Evolutionary conservation across 2,113 vertebrate genomes (phyloP).

Genomic region (Buteo buteo): DNA sequence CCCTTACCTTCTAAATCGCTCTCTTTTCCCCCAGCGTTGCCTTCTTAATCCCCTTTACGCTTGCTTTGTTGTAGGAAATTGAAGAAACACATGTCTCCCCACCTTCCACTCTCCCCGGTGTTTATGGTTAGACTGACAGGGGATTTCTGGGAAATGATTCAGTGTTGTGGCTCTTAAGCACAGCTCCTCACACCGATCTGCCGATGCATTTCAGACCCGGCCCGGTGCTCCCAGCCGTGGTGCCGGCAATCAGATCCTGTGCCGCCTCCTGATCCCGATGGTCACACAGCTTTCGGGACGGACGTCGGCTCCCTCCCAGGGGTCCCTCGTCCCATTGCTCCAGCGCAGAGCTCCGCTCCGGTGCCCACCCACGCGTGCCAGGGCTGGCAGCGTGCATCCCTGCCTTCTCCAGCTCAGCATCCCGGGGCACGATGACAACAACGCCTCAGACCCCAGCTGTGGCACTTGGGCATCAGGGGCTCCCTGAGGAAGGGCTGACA

Average conservation of each 20-base stretch:
- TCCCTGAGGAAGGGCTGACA: neutral
- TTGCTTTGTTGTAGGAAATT: constrained; percentile 33
- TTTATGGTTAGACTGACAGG: constrained; percentile 36
- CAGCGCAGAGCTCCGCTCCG: fast-evolving
- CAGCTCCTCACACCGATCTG: neutral
- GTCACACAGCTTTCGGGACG: neutral
- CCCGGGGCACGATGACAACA: fast-evolving
- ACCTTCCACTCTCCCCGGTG: neutral
- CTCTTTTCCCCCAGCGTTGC: constrained; percentile 1
- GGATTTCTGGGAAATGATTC: constrained; percentile 52
- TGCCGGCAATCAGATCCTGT: neutral
- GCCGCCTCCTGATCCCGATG: neutral
- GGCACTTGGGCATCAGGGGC: neutral
- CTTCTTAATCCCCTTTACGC: constrained; percentile 45
- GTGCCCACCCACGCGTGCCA: fast-evolving
- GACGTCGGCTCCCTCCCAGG: neutral
- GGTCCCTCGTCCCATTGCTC: neutral
- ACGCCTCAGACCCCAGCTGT: neutral
- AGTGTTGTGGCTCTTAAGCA: constrained; percentile 29
- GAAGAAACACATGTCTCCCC: neutral
- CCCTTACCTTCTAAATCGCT: constrained; percentile 17
- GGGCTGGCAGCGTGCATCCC: neutral
- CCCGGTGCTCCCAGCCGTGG: fast-evolving
- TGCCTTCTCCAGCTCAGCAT: neutral
- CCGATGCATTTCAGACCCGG: neutral